Conservation (phyloP, 2,113 vertebrate species). For the Triplophysa tibetana region DNA sequence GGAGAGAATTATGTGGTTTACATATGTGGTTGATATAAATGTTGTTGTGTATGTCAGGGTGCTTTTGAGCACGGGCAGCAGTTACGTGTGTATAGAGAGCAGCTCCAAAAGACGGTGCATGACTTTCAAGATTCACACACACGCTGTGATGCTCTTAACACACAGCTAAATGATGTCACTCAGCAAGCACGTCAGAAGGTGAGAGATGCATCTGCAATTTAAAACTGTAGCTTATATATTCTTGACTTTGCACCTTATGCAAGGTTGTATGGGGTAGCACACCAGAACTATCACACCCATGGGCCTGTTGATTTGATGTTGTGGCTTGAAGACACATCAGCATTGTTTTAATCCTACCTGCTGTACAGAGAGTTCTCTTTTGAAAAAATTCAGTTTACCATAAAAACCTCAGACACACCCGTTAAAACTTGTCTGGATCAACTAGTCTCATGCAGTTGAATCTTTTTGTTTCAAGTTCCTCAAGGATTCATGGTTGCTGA, state of each 20-base stretch:
- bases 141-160: conserved; percentile 68
- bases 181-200: conserved; percentile 78
- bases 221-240: not conserved
- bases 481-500: not conserved
- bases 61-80: conserved; percentile 71
- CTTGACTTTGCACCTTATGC: too few relatives aligned
- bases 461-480: too few relatives aligned
- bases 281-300: too few relatives aligned
- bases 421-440: too few relatives aligned
- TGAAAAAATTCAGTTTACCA: too few relatives aligned
- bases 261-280: too few relatives aligned
- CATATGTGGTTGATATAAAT: not conserved
- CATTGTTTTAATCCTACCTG: too few relatives aligned
- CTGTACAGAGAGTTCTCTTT: too few relatives aligned
- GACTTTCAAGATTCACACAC: conserved; percentile 71
- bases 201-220: conserved; percentile 11
- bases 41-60: conserved; percentile 60
- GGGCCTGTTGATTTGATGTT: too few relatives aligned
- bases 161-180: conserved; percentile 72
- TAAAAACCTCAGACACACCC: too few relatives aligned
- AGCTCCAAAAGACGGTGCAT: conserved; percentile 66
- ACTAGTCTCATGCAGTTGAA: too few relatives aligned
- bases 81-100: conserved; percentile 70
- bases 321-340: too few relatives aligned
- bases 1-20: not conserved